phyloP scores from a whole-genome alignment of 1,140 invertebrate species.

The Venturia canescens region DNA sequence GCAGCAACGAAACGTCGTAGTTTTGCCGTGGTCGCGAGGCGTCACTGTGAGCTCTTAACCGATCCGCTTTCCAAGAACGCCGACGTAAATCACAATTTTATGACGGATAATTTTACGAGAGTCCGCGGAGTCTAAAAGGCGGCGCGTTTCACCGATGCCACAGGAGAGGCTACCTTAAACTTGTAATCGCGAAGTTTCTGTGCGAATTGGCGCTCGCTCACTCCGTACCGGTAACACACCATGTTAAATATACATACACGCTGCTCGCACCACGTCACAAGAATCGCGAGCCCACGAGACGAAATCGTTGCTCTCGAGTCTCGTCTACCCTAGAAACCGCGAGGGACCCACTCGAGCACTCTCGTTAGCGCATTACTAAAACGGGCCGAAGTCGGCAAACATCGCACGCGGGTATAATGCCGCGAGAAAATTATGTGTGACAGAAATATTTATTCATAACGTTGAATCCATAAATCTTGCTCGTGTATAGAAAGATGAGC shows the following conservation, averaged over 20 bases:
- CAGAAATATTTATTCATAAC: too few species aligned
- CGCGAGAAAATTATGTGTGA: neutral
- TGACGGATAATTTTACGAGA: slow-evolving; percentile 72
- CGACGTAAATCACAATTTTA: slow-evolving; percentile 70
- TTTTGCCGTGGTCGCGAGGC: slow-evolving; percentile 7
- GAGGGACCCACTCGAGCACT: slow-evolving; percentile 31
- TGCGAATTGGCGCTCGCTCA: slow-evolving; percentile 9
- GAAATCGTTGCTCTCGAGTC: slow-evolving; percentile 11
- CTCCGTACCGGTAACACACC: neutral
- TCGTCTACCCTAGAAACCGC: slow-evolving; percentile 2
- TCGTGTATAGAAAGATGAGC: neutral
- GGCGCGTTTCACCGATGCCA: slow-evolving; percentile 23
- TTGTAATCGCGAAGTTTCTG: slow-evolving; percentile 58
- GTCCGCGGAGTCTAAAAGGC: slow-evolving; percentile 44
- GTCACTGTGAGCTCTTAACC: slow-evolving; percentile 57
- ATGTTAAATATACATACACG: neutral
- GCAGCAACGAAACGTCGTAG: slow-evolving; percentile 25
- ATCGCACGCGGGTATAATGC: neutral
- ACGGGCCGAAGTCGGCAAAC: slow-evolving; percentile 49
- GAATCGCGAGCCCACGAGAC: neutral
- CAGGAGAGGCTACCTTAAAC: slow-evolving; percentile 64
- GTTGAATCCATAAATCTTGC: too few species aligned
- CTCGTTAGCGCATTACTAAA: slow-evolving; percentile 63
- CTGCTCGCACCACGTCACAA: too few species aligned
- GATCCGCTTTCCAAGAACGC: slow-evolving; percentile 67